Evolutionary conservation across 2,113 vertebrate genomes (phyloP), one percentile per base, ranked within the genome.

Genomic region (Geothlypis trichas): DNA sequence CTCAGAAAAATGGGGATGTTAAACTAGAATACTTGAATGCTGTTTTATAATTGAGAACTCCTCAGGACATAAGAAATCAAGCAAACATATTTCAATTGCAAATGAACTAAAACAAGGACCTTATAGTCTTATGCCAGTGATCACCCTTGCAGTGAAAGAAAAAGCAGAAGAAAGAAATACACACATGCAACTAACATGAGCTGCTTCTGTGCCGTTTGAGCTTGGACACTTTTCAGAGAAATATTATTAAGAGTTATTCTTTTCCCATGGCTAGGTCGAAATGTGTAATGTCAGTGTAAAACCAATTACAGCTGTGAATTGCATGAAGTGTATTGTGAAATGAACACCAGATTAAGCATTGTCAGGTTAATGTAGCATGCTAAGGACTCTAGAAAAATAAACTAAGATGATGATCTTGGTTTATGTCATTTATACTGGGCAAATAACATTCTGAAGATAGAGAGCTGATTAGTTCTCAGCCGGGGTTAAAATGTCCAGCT

Each of bases 291-390:
- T 98, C 97, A 85, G 77, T 98, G 97, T 98, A 97, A 98, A 98
- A 97, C 93, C 96, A 95, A 97, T 97, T 97, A 95, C 97, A 97
- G 95, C 97, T 98, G 97, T 98, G 98, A 98, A 97, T 97, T 98
- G 98, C 98, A 98, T 98, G 98, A 97, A 97, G 96, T 97, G 98
- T 98, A 83, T 98, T 96, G 97, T 98, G 98, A 98, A 98, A 98
- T 96, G 96, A 98, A 97, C 97, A 98, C 94, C 95, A 94, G 95
- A 98, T 97, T 98, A 98, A 98, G 96, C 97, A 96, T 96, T 98
- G 98, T 98, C 97, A 97, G 98, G 97, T 98, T 98, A 98, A 98
- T 98, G 98, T 98, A 98, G 98, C 98, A 98, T 98, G 98, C 97
- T 98, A 97, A 98, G 96, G 96, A 97, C 97, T 97, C 97, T 98